Conservation (phyloP, 2,888 invertebrate genomes). For the Pandemis cinnamomeana region DNA sequence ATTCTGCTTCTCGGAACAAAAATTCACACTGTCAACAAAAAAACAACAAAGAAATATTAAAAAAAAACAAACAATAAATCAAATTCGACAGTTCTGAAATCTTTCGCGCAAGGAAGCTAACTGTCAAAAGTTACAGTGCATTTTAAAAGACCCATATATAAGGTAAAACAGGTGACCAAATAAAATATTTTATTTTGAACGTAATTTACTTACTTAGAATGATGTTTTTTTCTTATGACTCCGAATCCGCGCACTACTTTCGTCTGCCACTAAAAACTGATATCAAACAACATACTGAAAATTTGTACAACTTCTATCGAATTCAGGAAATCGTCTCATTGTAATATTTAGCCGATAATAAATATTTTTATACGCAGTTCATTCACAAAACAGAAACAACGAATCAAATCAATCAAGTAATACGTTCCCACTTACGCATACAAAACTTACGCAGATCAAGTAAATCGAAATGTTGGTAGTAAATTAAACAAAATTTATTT, state of each 20-base stretch:
- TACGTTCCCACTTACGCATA: constrained; percentile 16
- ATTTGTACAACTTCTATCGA: constrained; percentile 9
- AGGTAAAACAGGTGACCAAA: too few species aligned
- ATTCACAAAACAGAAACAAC: constrained; percentile 33
- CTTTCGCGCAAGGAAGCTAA: not conserved
- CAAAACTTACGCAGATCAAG: too few species aligned
- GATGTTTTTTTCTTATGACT: not conserved
- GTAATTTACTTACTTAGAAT: constrained; percentile 21
- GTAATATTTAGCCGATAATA: constrained; percentile 7
- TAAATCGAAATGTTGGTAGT: too few species aligned
- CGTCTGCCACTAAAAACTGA: constrained; percentile 3
- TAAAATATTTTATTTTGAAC: not conserved
- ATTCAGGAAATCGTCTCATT: constrained; percentile 15
- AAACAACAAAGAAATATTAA: constrained; percentile 11
- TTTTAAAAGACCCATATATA: too few species aligned
- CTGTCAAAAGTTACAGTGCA: not conserved
- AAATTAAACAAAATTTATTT: too few species aligned
- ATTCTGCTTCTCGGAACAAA: constrained; percentile 9
- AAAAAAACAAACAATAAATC: constrained; percentile 1
- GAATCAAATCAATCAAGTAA: constrained; percentile 29
- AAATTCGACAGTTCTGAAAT: not conserved
- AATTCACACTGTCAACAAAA: constrained; percentile 34
- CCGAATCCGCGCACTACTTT: not conserved
- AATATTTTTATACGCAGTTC: constrained; percentile 27
- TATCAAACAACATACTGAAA: constrained; percentile 11